phyloP scores from a whole-genome alignment of 2,888 invertebrate genomes.

The Epistrophella euchroma region DNA sequence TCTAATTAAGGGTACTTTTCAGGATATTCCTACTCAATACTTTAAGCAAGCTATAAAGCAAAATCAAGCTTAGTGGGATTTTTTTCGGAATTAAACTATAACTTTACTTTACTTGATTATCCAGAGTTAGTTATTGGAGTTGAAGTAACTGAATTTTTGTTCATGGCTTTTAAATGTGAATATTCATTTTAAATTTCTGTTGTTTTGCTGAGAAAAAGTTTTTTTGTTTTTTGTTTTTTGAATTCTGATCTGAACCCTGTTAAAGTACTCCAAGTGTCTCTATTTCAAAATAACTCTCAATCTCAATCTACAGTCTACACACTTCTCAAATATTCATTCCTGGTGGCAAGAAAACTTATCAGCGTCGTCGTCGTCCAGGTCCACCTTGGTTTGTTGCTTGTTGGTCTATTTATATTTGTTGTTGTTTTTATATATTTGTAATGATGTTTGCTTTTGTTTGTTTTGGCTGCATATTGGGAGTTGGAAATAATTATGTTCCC shows the following conservation, averaged over 20 bases:
- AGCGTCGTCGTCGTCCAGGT: background rate
- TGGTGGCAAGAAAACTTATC: background rate
- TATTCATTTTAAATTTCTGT: too few relatives aligned
- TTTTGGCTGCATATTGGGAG: constrained; percentile 70
- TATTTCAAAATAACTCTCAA: background rate
- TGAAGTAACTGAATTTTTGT: too few relatives aligned
- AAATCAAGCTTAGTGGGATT: too few relatives aligned
- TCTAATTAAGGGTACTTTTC: too few relatives aligned
- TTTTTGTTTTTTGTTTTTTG: too few relatives aligned
- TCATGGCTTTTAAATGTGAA: too few relatives aligned
- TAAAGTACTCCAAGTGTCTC: background rate
- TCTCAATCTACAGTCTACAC: background rate
- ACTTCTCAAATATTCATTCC: background rate
- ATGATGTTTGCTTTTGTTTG: constrained; percentile 64
- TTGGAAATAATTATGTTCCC: constrained; percentile 62
- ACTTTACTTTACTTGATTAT: too few relatives aligned
- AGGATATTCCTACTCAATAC: too few relatives aligned
- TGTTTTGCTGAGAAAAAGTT: too few relatives aligned
- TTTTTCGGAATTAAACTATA: too few relatives aligned
- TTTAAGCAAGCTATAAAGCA: too few relatives aligned
- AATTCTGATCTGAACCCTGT: background rate
- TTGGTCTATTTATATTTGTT: constrained; percentile 12
- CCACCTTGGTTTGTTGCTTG: constrained; percentile 14
- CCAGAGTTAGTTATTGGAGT: too few relatives aligned
- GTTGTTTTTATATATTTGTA: constrained; percentile 65